Evolutionary conservation across 2,113 vertebrate genomes (phyloP).

Genomic region (Lampris incognitus): DNA sequence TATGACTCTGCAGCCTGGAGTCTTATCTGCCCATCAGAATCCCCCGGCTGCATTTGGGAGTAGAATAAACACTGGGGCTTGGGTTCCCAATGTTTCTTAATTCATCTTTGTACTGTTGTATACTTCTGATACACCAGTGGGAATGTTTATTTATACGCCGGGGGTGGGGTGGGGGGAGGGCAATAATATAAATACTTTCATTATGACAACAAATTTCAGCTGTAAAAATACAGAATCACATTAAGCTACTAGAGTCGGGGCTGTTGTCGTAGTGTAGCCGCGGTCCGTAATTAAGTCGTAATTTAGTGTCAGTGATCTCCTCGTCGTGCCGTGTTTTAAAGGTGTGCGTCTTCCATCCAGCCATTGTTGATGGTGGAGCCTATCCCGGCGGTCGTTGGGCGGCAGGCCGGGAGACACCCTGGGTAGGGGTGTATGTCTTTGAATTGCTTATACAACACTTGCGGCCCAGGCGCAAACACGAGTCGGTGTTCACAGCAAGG

Average conservation of each 20-base stretch:
- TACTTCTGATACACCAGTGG: neutral
- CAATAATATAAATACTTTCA: neutral
- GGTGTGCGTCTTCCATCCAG: too few species aligned
- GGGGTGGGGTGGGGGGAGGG: neutral
- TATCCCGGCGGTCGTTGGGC: too few species aligned
- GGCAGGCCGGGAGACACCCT: too few species aligned
- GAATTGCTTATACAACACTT: constrained; percentile 71
- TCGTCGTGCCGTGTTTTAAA: neutral
- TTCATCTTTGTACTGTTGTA: neutral
- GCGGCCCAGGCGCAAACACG: constrained; percentile 68
- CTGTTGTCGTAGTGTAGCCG: too few species aligned
- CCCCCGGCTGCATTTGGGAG: constrained; percentile 42
- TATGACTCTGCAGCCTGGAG: constrained; percentile 41
- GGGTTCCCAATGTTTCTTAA: neutral
- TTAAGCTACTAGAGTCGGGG: too few species aligned
- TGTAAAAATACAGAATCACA: neutral
- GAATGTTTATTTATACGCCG: neutral
- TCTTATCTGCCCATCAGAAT: constrained; percentile 58
- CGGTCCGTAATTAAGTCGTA: neutral
- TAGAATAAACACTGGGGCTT: constrained; percentile 46
- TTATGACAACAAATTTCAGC: neutral
- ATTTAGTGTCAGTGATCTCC: neutral
- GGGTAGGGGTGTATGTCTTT: constrained; percentile 52
- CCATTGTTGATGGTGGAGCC: too few species aligned
- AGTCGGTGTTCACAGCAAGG: constrained; percentile 40